Evolutionary conservation across 2,888 invertebrate species (phyloP), one percentile per base, ranked within the genome.

Genomic region (Mimumesa dahlbomi): DNA sequence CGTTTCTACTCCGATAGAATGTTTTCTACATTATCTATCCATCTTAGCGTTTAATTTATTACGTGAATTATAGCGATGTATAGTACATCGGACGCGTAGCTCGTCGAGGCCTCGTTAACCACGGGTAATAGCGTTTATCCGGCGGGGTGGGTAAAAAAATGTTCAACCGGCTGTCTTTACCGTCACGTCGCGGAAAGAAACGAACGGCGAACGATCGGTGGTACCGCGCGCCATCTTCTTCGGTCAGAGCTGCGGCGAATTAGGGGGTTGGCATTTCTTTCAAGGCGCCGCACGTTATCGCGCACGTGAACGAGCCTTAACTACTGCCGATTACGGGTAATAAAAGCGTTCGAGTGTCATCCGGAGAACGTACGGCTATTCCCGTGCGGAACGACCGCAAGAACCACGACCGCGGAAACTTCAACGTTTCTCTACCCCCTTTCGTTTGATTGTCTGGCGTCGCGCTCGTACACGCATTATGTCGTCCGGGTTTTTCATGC

Each of bases 261-360:
- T 64, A 53, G 53, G 46, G 61, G 50, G 19, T 66, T 71, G 85
- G 84, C 82, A 85, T 87, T 85, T 87, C 86, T 87, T 86, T 86
- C 72, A 84, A 83, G 82, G 80, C 81, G 79, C 85, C 87, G 86
- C 87, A 82, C 82, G 80, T 85, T 86, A 86, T 84, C 84, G 82
- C 75, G 73, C 75, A 76, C 78, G 63, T 67, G 79, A 74, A 81
- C 78, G 82, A 75, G 78, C 80, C 84, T 84, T 77, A 75, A 82
- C 76, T 72, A 79, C 78, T 74, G 78, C 71, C 84, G 86, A 87
- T 87, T 86, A 85, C 81, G 77, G 83, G 87, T 84, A 87, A 87
- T 87, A 87, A 87, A 87, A 87, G 84, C 82, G 83, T 85, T 86
- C 77, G 84, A 79, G 81, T 85, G 85, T 85, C 85, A 86, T 84